Evolutionary conservation across 30 jellyfish, hydroid and myxozoan species (phyloP), one percentile per base, ranked within the genome.

Genomic region (Morbakka virulenta): DNA sequence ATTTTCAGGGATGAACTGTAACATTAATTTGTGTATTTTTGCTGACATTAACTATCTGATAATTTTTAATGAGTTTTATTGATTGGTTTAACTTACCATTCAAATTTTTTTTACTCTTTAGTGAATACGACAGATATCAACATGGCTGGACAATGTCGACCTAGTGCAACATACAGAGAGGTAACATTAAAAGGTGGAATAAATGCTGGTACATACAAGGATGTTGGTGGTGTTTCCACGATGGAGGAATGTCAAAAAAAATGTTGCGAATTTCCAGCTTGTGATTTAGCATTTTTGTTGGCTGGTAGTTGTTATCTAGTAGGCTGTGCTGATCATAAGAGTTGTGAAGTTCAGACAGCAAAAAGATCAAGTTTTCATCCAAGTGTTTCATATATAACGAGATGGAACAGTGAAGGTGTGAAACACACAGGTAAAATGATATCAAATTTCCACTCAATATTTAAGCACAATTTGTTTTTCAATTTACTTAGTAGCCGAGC

Each of bases 361-460:
- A 86, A 93, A 76, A 79, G 76, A 66, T 78, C 95, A 23, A 80
- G 74, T 32, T 82, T 93, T 72, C 95, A 93, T 41, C 99, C 99
- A 2, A 83, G 85, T 67, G 89, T 93, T 32, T 82, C 97, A 1
- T 93, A 85, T 35, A 97, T 93, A 32, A 93, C 97, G n/a, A 47
- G 99, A 79, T 86, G 97, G 97, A 93, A 93, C 76, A 77, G 91
- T 41, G 99, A 93, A 64, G 99, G 99, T 4, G 99, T 93, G 17
- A 86, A 88, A 25, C 97, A 88, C 64, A 80, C 99, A 81, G 95
- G 99, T 93, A 80, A 36, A 47, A 12, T 50, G 11, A 61, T 2
- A 23, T 36, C 9, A 0, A 13, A n/a, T 11, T n/a, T 9, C 74
- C 31, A n/a, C n/a, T n/a, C 62, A 48, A 48, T 21, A 48, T 48